Evolutionary conservation across 2,888 invertebrate genomes (phyloP).

Genomic region (Drosophila longiperda): DNA sequence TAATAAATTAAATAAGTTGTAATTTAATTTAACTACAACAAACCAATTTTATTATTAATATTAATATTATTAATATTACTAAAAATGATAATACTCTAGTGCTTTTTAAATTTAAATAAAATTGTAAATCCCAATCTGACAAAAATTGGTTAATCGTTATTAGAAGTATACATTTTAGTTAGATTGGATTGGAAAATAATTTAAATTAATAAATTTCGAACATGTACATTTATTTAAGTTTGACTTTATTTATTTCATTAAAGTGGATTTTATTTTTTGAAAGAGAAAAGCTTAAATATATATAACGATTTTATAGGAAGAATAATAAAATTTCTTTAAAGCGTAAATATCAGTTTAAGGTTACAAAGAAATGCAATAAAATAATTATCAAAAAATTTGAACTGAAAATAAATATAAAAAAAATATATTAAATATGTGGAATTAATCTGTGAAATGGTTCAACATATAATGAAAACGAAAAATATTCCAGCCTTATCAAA

Average conservation of each 20-base stretch:
- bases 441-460: neutral
- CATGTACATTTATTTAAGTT: neutral
- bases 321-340: no score
- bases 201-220: neutral
- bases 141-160: neutral
- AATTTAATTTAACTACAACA: no score
- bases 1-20: no score
- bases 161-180: neutral
- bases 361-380: neutral
- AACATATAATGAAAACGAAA: neutral
- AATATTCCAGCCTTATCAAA: neutral
- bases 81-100: neutral
- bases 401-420: neutral
- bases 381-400: neutral
- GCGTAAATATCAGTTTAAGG: neutral
- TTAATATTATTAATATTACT: neutral
- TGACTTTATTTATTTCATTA: neutral
- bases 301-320: neutral
- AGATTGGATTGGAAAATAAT: neutral
- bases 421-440: rapidly evolving
- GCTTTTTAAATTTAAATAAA: no score
- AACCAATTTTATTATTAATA: no score
- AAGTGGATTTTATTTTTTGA: neutral
- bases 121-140: neutral
- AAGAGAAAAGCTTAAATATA: neutral